A percentile compares a stretch with the other conserved stretches of the same genome.
Evolutionary conservation across 2,113 vertebrate genomes (phyloP).

Genomic region (Microcebus lehilahytsara): DNA sequence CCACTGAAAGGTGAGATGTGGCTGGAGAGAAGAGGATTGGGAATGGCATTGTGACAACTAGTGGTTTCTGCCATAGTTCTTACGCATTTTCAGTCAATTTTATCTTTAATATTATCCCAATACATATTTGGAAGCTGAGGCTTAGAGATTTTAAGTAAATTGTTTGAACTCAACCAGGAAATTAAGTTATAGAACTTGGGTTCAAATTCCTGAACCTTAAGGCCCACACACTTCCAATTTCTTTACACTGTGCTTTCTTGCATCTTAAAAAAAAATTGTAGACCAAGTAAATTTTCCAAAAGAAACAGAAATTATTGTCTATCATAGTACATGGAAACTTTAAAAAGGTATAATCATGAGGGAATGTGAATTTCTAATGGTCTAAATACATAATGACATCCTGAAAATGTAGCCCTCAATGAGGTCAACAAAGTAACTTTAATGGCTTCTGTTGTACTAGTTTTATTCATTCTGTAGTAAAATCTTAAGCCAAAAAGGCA

Average conservation of each 20-base stretch:
- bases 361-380: background rate
- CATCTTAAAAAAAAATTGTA: background rate
- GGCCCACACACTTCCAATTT: background rate
- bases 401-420: background rate
- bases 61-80: background rate
- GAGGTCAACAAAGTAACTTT: background rate
- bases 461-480: conserved; percentile 18
- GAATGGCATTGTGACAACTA: background rate
- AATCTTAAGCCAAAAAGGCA: background rate
- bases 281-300: background rate
- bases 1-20: background rate
- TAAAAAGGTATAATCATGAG: background rate
- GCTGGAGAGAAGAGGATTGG: background rate
- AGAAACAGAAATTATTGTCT: background rate
- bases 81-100: background rate
- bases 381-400: background rate
- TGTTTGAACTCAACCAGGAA: background rate
- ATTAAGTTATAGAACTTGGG: background rate
- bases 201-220: background rate
- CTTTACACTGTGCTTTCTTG: background rate
- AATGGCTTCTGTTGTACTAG: background rate
- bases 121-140: background rate
- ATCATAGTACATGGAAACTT: too few species aligned
- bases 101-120: background rate
- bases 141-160: background rate